Conservation (phyloP, 2,113 vertebrate genomes). For the Falcunculus frontatus region DNA sequence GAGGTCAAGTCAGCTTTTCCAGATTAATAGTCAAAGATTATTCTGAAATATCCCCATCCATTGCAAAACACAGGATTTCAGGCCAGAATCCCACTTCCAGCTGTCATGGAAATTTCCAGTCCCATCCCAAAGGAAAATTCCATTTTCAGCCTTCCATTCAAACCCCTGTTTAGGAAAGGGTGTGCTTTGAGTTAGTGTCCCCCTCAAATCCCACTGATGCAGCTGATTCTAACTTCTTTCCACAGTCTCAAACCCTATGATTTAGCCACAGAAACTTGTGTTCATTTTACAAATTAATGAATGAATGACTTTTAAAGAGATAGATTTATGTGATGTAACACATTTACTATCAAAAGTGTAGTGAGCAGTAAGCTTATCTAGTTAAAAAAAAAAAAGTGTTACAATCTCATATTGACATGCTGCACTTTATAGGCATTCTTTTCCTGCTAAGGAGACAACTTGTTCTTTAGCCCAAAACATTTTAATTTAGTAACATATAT, state of each 20-base stretch:
- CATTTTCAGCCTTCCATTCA: constrained; percentile 4
- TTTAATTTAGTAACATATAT: not conserved
- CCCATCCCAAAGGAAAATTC: constrained; percentile 23
- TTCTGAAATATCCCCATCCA: not conserved
- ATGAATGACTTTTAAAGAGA: not conserved
- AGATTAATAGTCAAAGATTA: constrained; percentile 17
- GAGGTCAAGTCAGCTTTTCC: constrained; percentile 30
- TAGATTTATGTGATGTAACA: not conserved
- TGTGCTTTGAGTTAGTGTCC: not conserved
- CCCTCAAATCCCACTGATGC: not conserved
- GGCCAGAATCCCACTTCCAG: constrained; percentile 2
- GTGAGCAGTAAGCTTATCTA: not conserved
- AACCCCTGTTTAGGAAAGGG: not conserved
- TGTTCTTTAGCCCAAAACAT: not conserved
- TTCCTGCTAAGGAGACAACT: not conserved
- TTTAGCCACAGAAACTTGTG: not conserved
- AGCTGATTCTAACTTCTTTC: not conserved
- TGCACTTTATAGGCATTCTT: not conserved
- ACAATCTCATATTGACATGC: not conserved
- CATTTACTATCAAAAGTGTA: not conserved
- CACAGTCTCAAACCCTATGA: not conserved
- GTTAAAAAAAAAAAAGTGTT: not conserved
- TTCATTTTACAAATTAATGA: not conserved
- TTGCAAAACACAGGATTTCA: constrained; percentile 7
- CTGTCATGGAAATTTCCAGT: constrained; percentile 45